Conservation (phyloP, 2,797 vertebrate species). For the Sarcoramphus papa region DNA sequence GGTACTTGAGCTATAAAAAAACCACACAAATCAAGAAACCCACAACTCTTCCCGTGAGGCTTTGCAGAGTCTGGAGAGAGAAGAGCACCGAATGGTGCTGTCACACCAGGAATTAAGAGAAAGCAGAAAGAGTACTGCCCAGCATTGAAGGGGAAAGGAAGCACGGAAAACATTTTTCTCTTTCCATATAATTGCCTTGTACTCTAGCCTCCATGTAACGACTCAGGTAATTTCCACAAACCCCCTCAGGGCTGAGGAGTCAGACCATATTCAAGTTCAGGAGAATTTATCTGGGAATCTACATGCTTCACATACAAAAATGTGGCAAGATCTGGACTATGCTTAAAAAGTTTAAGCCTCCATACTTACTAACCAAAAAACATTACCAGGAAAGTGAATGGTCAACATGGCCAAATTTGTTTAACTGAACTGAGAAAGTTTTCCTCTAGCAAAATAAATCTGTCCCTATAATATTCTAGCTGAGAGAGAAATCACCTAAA, state of each 20-base stretch:
- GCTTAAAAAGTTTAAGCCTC: background rate
- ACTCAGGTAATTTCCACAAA: background rate
- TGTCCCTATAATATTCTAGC: background rate
- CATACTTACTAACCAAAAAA: background rate
- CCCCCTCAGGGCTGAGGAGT: background rate
- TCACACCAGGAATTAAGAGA: background rate
- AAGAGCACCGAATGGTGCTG: background rate
- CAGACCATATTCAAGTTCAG: background rate
- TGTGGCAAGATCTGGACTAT: background rate
- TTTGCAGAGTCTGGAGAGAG: background rate
- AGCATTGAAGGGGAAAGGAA: background rate
- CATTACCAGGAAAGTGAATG: background rate
- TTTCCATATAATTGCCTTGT: background rate
- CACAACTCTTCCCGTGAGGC: background rate
- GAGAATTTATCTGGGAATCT: background rate
- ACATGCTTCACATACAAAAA: background rate
- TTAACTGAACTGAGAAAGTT: background rate
- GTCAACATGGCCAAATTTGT: background rate
- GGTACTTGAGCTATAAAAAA: background rate
- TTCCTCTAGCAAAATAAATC: background rate
- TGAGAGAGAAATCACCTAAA: background rate
- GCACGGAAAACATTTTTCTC: background rate
- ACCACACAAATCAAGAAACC: background rate
- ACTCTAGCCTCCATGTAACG: background rate
- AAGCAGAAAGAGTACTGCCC: background rate